Conservation (phyloP, 2,888 invertebrate genomes). For the Oscheius onirici region DNA sequence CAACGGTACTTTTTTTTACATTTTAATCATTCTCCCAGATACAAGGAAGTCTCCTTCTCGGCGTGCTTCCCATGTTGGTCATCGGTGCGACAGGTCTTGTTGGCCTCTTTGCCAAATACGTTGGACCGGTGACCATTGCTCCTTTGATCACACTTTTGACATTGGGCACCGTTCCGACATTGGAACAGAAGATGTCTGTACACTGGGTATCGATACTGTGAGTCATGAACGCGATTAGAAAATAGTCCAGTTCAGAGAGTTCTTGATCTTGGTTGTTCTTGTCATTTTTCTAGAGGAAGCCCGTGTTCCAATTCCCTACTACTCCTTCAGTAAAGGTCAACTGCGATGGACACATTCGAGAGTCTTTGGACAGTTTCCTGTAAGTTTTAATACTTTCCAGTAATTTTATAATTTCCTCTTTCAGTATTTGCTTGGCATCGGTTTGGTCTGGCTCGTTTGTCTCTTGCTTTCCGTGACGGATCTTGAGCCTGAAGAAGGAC, state of each 20-base stretch:
- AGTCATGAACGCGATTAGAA: conserved; percentile 19
- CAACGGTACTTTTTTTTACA: conserved; percentile 35
- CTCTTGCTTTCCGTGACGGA: conserved; percentile 53
- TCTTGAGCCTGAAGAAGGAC: conserved; percentile 47
- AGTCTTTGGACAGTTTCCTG: conserved; percentile 64
- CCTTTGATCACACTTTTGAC: conserved; percentile 60
- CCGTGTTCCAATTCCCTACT: conserved; percentile 58
- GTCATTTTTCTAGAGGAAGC: conserved; percentile 58
- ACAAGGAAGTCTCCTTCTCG: conserved; percentile 58
- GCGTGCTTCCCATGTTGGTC: conserved; percentile 62
- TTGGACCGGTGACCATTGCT: conserved; percentile 67
- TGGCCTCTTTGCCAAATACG: conserved; percentile 46
- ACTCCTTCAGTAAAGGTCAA: conserved; percentile 34
- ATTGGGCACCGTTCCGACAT: conserved; percentile 56
- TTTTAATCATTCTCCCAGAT: conserved; percentile 47
- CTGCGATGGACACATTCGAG: conserved; percentile 39
- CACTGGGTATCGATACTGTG: conserved; percentile 67
- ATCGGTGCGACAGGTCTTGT: conserved; percentile 62
- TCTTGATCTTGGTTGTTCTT: conserved; percentile 51
- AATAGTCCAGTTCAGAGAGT: conserved; percentile 48
- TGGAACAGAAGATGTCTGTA: conserved; percentile 52
- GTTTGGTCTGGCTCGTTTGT: conserved; percentile 59
- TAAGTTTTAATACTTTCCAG: conserved; percentile 25
- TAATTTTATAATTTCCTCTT: conserved; percentile 21
- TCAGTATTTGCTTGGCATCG: conserved; percentile 60